phyloP scores from a whole-genome alignment of 2,113 vertebrate genomes.

The Blennius ocellaris region DNA sequence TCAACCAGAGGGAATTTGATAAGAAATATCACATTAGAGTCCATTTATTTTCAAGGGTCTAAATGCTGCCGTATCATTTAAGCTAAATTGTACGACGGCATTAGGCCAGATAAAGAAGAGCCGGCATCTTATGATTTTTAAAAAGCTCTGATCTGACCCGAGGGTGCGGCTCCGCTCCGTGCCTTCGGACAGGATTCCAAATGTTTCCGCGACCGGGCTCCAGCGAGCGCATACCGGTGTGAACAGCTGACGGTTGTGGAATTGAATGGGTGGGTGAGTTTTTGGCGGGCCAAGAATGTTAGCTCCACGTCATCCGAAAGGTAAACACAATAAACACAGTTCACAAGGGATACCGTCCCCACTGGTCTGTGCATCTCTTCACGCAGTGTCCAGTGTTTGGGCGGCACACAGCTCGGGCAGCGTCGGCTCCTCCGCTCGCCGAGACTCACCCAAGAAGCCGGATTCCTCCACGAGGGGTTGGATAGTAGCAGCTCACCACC shows the following conservation, averaged over 20 bases:
- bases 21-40: constrained; percentile 10
- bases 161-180: background rate
- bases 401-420: too few species aligned
- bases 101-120: background rate
- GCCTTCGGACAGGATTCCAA: constrained; percentile 1
- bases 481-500: constrained; percentile 56
- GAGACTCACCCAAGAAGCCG: constrained; percentile 45
- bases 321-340: constrained; percentile 11
- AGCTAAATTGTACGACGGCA: background rate
- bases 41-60: constrained; percentile 3
- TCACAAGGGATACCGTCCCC: too few species aligned
- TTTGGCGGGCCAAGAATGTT: constrained; percentile 19
- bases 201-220: background rate
- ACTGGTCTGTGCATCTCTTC: too few species aligned
- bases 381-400: too few species aligned
- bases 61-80: background rate
- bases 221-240: background rate
- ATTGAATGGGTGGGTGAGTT: constrained; percentile 40
- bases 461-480: constrained; percentile 59
- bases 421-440: background rate
- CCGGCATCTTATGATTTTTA: constrained; percentile 5
- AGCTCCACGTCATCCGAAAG: constrained; percentile 36
- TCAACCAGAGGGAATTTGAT: background rate
- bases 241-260: constrained; percentile 32
- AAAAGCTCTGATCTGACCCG: background rate